phyloP scores from a whole-genome alignment of 2,888 invertebrate species.

The Homarus gammarus region DNA sequence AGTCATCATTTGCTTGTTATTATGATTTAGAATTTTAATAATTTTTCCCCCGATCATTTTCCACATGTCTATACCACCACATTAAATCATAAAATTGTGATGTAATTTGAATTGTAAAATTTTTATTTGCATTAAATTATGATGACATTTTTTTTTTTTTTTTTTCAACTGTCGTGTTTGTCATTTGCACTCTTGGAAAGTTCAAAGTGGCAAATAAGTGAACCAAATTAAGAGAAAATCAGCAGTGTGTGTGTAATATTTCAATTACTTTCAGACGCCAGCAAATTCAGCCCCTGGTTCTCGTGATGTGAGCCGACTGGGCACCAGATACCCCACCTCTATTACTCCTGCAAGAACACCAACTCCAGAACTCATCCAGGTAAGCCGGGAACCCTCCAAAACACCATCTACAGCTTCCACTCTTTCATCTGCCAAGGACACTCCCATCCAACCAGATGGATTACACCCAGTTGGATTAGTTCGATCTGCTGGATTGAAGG shows the following conservation, averaged over 20 bases:
- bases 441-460: slow-evolving; percentile 31
- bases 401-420: slow-evolving; percentile 31
- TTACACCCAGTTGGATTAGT: slow-evolving; percentile 40
- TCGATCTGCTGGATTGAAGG: slow-evolving; percentile 35
- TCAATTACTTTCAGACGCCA: slow-evolving; percentile 50
- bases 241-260: neutral
- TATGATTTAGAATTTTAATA: no score
- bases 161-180: no score
- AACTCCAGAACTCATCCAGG: slow-evolving; percentile 81
- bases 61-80: no score
- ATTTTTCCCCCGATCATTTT: no score
- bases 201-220: no score
- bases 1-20: no score
- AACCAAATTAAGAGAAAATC: no score
- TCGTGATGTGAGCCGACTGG: slow-evolving; percentile 67
- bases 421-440: slow-evolving; percentile 39
- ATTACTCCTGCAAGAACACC: slow-evolving; percentile 78
- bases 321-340: slow-evolving; percentile 58
- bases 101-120: no score
- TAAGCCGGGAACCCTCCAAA: slow-evolving; percentile 76
- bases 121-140: no score
- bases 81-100: no score
- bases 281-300: slow-evolving; percentile 64
- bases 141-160: no score
- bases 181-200: no score